A percentile compares a stretch with the other conserved stretches of the same genome.
Evolutionary conservation across 2,113 vertebrate species (phyloP).

Genomic region (Dromaius novaehollandiae): DNA sequence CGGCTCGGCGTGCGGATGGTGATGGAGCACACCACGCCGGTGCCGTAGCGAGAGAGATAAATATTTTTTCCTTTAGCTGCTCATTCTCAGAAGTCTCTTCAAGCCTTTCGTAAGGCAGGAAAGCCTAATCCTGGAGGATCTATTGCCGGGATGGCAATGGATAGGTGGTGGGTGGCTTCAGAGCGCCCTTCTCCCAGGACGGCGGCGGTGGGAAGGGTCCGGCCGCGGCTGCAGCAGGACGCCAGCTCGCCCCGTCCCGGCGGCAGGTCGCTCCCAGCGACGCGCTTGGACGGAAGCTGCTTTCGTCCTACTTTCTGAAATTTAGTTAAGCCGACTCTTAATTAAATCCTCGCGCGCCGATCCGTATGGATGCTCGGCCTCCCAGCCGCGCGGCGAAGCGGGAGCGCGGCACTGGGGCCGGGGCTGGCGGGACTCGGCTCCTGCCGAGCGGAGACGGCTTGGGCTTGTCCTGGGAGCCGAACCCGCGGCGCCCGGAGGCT

Average conservation of each 20-base stretch:
- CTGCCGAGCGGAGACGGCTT: too few relatives aligned
- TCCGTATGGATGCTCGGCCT: background rate
- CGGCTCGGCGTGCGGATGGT: rapidly evolving
- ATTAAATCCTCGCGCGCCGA: background rate
- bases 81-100: background rate
- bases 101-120: background rate
- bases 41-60: too few relatives aligned
- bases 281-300: rapidly evolving
- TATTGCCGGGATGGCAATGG: background rate
- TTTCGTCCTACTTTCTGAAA: background rate
- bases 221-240: too few relatives aligned
- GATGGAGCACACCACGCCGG: background rate
- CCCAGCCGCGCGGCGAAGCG: too few relatives aligned
- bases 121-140: background rate
- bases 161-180: background rate
- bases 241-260: too few relatives aligned
- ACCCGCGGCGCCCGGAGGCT: background rate
- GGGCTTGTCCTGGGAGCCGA: background rate
- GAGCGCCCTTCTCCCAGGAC: background rate
- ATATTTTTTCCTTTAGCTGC: background rate
- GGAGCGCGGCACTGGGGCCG: too few relatives aligned
- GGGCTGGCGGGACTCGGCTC: too few relatives aligned
- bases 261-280: too few relatives aligned
- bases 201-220: background rate
- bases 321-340: background rate